Base-by-base conservation (phyloP, 2,113 vertebrate genomes). In the Prunella himalayana region DNA sequence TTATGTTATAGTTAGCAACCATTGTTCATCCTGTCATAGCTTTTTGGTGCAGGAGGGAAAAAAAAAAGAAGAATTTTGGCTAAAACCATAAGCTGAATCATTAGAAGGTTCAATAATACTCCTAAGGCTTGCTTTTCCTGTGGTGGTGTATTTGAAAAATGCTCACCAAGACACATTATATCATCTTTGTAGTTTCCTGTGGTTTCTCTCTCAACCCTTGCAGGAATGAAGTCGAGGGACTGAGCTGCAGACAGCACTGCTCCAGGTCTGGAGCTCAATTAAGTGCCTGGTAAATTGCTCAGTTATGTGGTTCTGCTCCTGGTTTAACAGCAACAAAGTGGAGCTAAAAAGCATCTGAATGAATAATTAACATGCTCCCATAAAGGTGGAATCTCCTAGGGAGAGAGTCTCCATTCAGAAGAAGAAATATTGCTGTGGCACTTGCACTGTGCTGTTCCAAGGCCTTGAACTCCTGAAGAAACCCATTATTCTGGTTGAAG, bases 401-500 rank as follows among this genome's bases (percentile, higher is more conserved):
- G 18, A 30, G 23, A 61, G 11, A 39, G 3, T 30, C 13, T 75
- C 15, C 35, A 6, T 35, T 77, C 33, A 59, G 54, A 79, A 79
- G 42, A 65, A 37, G 54, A 91, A 89, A 75, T 85, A 61, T 24
- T 59, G n/a, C n/a, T n/a, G n/a, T n/a, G n/a, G n/a, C n/a, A n/a
- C n/a, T n/a, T n/a, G 22, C 15, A 4, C 25, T 17, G 7, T 57
- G 59, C 35, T 37, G 16, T 79, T 88, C 37, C 30, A 59, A 65
- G 37, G 30, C 54, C 30, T 54, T 53, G 59, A 71, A 42, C 53
- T 91, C 50, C 73, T 13, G n/a, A 50, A 63, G 30, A 85, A 85
- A 41, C 3, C 0, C 1, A 2, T 6, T 17, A 47, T 18, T 64
- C 28, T 19, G 42, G 27, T 33, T 0, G 0, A 45, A 90, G 61